Percentiles rank a stretch among this genome's conserved stretches.
Conservation (phyloP, 1,140 invertebrate genomes). For the Saccostrea glomerata region DNA sequence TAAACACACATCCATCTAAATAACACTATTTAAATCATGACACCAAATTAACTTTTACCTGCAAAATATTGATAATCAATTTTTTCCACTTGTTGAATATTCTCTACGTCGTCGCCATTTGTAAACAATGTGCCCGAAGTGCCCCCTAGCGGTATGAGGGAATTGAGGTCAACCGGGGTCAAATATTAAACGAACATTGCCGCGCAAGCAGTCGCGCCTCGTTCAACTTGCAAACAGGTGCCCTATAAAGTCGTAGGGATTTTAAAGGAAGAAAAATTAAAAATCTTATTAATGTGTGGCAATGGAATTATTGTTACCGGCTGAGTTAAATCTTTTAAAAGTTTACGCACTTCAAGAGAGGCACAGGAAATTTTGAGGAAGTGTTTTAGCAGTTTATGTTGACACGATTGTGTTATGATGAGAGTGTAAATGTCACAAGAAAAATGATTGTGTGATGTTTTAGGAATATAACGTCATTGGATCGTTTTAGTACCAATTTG, state of each 20-base stretch:
- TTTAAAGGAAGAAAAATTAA: slow-evolving; percentile 28
- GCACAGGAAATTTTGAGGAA: slow-evolving; percentile 3
- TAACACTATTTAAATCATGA: background rate
- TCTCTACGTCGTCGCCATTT: slow-evolving; percentile 54
- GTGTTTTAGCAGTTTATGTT: slow-evolving; percentile 10
- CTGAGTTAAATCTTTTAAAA: background rate
- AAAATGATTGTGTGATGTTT: background rate
- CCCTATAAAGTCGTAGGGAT: slow-evolving; percentile 12
- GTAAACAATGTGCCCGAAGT: slow-evolving; percentile 56
- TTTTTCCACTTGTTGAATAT: slow-evolving; percentile 40
- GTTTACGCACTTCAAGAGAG: background rate
- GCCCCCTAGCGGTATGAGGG: slow-evolving; percentile 40
- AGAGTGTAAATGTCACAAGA: background rate
- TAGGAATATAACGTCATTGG: background rate
- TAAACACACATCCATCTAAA: background rate
- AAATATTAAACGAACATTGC: slow-evolving; percentile 49
- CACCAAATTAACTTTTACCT: slow-evolving; percentile 22
- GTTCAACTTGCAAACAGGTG: slow-evolving; percentile 37
- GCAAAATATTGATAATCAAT: slow-evolving; percentile 44
- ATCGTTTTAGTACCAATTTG: background rate
- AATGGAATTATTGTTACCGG: slow-evolving; percentile 19
- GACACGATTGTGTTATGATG: slow-evolving; percentile 22
- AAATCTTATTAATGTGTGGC: slow-evolving; percentile 18
- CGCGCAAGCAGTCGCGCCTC: slow-evolving; percentile 55
- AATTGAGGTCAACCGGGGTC: slow-evolving; percentile 42